Percentiles rank a stretch among this genome's conserved stretches.
phyloP scores from a whole-genome alignment of 2,888 invertebrate genomes.

The Leuctra nigra region DNA sequence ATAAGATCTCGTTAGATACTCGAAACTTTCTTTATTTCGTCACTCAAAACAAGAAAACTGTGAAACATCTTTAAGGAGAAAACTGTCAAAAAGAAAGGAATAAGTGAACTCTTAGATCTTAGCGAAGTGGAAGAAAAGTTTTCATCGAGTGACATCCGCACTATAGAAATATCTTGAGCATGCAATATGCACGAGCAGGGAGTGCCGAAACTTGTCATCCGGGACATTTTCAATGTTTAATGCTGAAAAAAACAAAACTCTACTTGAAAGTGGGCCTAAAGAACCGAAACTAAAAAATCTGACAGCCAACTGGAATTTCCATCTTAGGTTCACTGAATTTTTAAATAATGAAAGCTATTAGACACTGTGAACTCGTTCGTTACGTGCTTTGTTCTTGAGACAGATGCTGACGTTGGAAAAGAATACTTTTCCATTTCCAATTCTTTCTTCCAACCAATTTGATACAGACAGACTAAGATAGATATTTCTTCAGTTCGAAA shows the following conservation, averaged over 20 bases:
- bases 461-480: no score
- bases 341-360: no score
- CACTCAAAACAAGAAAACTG: conserved; percentile 9
- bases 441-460: no score
- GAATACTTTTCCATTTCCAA: no score
- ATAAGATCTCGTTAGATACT: neutral
- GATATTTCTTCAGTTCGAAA: no score
- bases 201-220: conserved; percentile 12
- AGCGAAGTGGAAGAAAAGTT: conserved; percentile 11
- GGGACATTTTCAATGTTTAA: conserved; percentile 9
- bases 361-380: no score
- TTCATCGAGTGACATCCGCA: conserved; percentile 5
- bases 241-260: conserved; percentile 2
- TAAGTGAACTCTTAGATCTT: no score
- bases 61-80: neutral
- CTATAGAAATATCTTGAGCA: neutral
- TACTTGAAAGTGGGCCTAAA: neutral
- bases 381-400: no score
- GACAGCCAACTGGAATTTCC: no score
- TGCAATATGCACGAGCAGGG: conserved; percentile 5
- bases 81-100: conserved; percentile 10
- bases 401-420: no score
- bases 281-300: neutral
- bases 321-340: no score
- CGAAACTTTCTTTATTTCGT: conserved; percentile 3